These are phyloP conservation scores for Balanococcus diminutus DNA, from an alignment of 2,888 invertebrate species.

Conservation along the genomic window DNA sequence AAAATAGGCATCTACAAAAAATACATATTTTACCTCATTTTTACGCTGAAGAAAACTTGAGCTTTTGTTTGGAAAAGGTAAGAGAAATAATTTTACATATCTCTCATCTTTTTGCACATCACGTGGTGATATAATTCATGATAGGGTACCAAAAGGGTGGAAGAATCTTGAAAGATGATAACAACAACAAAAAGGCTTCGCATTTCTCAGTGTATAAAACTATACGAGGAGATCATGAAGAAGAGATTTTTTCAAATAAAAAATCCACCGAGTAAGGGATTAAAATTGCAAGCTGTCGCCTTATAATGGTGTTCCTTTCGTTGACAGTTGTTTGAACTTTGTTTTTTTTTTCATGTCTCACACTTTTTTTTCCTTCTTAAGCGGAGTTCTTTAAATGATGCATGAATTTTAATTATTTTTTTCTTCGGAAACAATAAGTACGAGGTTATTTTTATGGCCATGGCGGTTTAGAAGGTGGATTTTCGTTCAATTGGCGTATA, in stretches of 20 bases:
- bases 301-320: neutral
- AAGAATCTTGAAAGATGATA: neutral
- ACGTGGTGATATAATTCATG: neutral
- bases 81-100: neutral
- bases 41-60: neutral
- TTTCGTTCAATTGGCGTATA: no score
- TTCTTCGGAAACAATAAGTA: neutral
- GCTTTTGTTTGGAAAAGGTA: neutral
- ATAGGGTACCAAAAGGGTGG: neutral
- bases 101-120: constrained; percentile 4
- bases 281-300: constrained; percentile 22
- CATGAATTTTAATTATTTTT: constrained; percentile 27
- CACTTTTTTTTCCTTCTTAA: neutral
- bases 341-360: neutral
- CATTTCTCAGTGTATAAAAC: constrained; percentile 10
- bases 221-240: constrained; percentile 7
- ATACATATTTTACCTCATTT: neutral
- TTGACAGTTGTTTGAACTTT: constrained; percentile 10
- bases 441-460: neutral
- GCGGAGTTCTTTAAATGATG: neutral
- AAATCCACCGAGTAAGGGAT: neutral
- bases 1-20: neutral
- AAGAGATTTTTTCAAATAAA: neutral
- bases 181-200: neutral
- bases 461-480: no score